Conservation (phyloP, 2,113 vertebrate genomes). For the Gavia stellata region DNA sequence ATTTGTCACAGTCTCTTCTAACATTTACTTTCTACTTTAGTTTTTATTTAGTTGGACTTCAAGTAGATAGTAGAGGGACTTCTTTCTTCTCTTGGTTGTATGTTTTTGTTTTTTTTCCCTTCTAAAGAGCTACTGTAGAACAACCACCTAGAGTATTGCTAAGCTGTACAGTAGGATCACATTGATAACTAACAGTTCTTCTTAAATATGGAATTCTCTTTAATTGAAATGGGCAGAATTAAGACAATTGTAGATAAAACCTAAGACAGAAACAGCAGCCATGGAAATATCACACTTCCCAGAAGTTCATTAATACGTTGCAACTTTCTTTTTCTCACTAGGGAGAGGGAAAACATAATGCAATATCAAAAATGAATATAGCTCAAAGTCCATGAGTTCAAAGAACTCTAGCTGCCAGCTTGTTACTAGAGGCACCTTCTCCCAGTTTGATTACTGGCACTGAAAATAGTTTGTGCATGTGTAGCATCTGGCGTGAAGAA, state of each 20-base stretch:
- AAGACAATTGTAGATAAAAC: neutral
- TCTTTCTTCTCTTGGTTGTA: neutral
- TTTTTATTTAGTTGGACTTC: neutral
- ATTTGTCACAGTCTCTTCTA: neutral
- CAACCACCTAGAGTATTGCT: neutral
- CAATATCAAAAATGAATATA: neutral
- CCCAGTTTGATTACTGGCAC: neutral
- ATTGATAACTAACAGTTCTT: neutral
- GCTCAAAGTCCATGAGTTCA: neutral
- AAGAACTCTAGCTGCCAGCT: neutral
- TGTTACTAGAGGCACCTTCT: neutral
- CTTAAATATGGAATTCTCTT: neutral
- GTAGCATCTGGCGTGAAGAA: neutral
- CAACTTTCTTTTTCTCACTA: neutral
- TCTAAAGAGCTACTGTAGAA: neutral
- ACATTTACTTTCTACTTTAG: neutral
- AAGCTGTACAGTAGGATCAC: neutral
- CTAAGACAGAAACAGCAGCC: neutral
- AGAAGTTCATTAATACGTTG: neutral
- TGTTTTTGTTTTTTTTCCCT: neutral
- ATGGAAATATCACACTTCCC: neutral
- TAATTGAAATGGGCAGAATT: neutral
- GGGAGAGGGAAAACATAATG: neutral
- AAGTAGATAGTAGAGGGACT: accelerated
- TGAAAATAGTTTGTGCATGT: neutral